Base-by-base conservation (phyloP, 2,888 invertebrate species). In the Drosophila phalerata region DNA sequence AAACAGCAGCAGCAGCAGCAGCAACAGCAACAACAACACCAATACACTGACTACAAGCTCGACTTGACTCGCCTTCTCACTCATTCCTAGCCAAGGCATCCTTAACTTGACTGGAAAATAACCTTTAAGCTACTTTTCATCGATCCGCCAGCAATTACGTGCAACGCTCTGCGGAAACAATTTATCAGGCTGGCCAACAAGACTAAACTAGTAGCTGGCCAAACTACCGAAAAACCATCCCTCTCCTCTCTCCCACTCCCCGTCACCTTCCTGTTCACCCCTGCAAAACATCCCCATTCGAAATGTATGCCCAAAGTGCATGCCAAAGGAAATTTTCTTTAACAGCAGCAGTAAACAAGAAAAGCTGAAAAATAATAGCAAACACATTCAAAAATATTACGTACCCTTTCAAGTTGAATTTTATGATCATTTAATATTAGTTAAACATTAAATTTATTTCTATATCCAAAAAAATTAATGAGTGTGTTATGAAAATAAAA, bases 91-190 rank as follows among this genome's bases (percentile, higher is more conserved):
- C 40, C 30, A 19, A n/a, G 9, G 55, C 75, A 75, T 75, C 22
- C 72, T 58, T 40, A 52, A 34, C 25, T 43, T 60, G 49, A 37
- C 53, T 43, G 34, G 28, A 58, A 58, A 58, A 71, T n/a, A 70
- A 67, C 65, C 85, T 82, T 85, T 74, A 87, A 84, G 88, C 88
- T 55, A 77, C 79, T 87, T 84, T 84, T 85, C 85, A 84, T 84
- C 83, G 83, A 84, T 84, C 88, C 85, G 75, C 73, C 77, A 47
- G 77, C 88, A 85, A 87, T 83, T 83, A 83, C 88, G 85, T 83
- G 88, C 82, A 72, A 82, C 85, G 79, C 79, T 77, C 48, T 69
- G 72, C 88, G 83, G 83, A 84, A 87, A 85, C 88, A 85, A 84
- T 84, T 84, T 87, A 84, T 84, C 88, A 84, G 83, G 56, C 87